Evolutionary conservation across 2,113 vertebrate species (phyloP), one percentile per base, ranked within the genome.

Genomic region (Platysteira castanea): DNA sequence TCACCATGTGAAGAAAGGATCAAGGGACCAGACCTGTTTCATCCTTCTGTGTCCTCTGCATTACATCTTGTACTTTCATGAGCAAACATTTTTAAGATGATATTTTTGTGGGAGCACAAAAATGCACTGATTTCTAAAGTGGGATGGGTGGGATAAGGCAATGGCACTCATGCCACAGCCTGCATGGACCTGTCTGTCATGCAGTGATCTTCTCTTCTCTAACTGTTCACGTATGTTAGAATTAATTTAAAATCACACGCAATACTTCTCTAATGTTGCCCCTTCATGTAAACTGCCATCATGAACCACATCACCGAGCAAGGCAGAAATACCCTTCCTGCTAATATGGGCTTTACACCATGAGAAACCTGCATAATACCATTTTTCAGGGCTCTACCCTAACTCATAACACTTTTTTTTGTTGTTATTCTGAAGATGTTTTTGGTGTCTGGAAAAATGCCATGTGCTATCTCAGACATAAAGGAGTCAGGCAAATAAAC

Each of bases 381-480:
- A 1, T 46, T 89, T 92, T 60, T 41, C 61, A 82, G 33, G 39
- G 57, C 56, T 65, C 46, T 56, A 47, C 10, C 28, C 24, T 65
- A 74, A 86, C 64, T 78, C 71, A 21, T 2, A 64, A 65, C 4
- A 33, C 47, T 49, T 16, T 50, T 68, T 33, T n/a, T 23, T 75
- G 17, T 33, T 74, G 60, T 69, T 87, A 74, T 76, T 94, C 50
- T 28, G 35, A 76, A 54, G 63, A 91, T 44, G n/a, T 18, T 89
- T 85, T 33, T 59, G 76, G 33, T 28, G 23, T 42, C 68, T 91
- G 74, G 84, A 94, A 94, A 96, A 93, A 90, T 61, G 91, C 63
- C 35, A 9, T 42, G 53, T 77, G 57, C 81, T 89, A 76, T 69
- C 61, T 94, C 77, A 90, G 69, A 87, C 61, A 85, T 44, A 79